Base-by-base conservation (phyloP, 2,888 invertebrate species). In the Isoperla grammatica region DNA sequence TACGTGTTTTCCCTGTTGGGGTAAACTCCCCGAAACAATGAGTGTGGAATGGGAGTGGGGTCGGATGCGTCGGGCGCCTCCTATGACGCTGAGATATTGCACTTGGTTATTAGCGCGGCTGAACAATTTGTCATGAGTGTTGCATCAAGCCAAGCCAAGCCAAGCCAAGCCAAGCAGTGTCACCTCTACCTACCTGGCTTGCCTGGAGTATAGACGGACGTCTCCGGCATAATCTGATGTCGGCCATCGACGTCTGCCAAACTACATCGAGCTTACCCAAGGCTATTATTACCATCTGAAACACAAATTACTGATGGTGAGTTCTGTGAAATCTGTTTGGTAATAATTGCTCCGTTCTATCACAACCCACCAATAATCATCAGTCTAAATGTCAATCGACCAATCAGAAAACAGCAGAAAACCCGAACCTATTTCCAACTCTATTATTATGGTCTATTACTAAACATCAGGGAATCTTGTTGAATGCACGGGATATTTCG, bases 361-460 rank as follows among this genome's bases (percentile, higher is more conserved):
- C 39, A 53, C 39, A 37, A 53, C 6, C 53, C 53, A 39, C 53
- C 53, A 53, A 53, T 53, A 53, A 53, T 53, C 53, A 53, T 53
- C 39, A 53, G 53, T 53, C 53, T 39, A 15, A 19, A 17, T 39
- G 53, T 53, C 53, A 53, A 53, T 53, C 39, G 53, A 37, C 53
- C 53, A 53, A 53, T 53, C 37, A 39, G 39, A 53, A 39, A 39
- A 15, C 19, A 37, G 53, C 11, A 39, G 19, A 46, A 39, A 39
- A 39, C 53, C 35, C 6, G 49, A 29, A 49, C 49, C 49, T 49
- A 49, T 49, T 23, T 23, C 19, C 37, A 17, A 20, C 17, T 39
- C 53, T 53, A 39, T 53, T 53, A 53, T 53, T 53, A 53, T 12
- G 53, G 53, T 37, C 53, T 53, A 53, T 53, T 53, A 50, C 49